These are phyloP conservation scores for Leptopilina boulardi DNA, from an alignment of 1,140 invertebrate genomes.

Conservation along the genomic window DNA sequence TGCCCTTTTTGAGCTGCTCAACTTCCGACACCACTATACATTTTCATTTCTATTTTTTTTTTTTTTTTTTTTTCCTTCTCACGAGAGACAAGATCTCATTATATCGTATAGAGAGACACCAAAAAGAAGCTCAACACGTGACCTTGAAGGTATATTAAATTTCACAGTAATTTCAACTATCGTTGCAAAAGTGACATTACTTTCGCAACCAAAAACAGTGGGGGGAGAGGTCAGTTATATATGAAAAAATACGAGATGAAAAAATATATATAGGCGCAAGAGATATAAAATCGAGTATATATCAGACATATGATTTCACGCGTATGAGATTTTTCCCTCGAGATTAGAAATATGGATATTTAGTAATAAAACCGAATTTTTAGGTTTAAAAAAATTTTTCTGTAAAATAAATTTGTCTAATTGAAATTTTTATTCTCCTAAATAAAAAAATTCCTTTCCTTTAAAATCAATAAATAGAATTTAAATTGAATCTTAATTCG, in stretches of 20 bases:
- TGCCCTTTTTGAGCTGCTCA: slow-evolving; percentile 6
- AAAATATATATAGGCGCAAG: background rate
- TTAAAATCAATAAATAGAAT: too few relatives aligned
- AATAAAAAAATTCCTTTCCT: too few relatives aligned
- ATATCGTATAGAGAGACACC: background rate
- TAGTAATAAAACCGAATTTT: background rate
- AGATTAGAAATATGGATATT: slow-evolving; percentile 12
- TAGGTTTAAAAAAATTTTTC: background rate
- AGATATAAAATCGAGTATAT: slow-evolving; percentile 44
- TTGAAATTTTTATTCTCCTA: too few relatives aligned
- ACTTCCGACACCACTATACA: background rate
- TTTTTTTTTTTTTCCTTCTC: slow-evolving; percentile 39
- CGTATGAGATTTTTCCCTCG: background rate
- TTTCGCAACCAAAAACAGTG: slow-evolving; percentile 5
- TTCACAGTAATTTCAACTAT: background rate
- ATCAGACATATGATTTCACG: slow-evolving; percentile 23
- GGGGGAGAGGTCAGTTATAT: slow-evolving; percentile 45
- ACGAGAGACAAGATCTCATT: background rate
- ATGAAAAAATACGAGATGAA: slow-evolving; percentile 59
- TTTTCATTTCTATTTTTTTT: slow-evolving; percentile 43
- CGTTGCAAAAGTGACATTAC: background rate
- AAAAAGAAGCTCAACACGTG: background rate
- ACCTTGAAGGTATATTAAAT: background rate
- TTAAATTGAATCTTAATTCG: too few relatives aligned
- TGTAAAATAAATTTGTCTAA: too few relatives aligned